These are phyloP conservation scores for Nannoperca obscura DNA, from an alignment of 2,797 vertebrate genomes.

Conservation along the genomic window DNA sequence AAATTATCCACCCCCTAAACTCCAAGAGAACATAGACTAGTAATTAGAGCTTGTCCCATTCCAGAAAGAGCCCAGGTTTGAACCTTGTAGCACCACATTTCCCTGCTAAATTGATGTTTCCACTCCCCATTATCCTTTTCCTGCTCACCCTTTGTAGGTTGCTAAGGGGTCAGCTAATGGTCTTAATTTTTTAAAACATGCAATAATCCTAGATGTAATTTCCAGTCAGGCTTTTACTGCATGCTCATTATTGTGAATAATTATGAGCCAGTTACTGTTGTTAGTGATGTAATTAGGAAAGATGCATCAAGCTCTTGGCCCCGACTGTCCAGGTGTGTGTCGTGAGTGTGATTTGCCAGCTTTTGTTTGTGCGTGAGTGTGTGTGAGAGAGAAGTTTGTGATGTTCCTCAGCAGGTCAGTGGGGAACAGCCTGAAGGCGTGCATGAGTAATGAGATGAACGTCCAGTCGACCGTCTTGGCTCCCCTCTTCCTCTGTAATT, in stretches of 20 bases:
- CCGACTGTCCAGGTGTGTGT: constrained; percentile 10
- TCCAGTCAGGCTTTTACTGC: not conserved
- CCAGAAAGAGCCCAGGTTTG: constrained; percentile 4
- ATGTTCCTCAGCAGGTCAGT: constrained; percentile 26
- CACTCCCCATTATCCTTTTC: not conserved
- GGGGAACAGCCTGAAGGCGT: constrained; percentile 39
- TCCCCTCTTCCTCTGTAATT: constrained; percentile 60
- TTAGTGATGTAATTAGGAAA: constrained; percentile 14
- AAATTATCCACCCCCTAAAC: not conserved
- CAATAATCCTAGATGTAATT: not conserved
- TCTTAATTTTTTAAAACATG: not conserved
- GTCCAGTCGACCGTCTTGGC: constrained; percentile 59
- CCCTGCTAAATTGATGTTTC: not conserved
- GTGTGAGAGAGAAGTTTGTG: constrained; percentile 15
- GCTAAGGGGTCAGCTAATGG: not conserved
- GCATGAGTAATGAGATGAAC: constrained; percentile 57
- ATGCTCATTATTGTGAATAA: constrained; percentile 4
- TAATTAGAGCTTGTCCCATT: constrained; percentile 5
- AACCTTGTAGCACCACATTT: not conserved
- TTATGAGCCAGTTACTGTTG: not conserved
- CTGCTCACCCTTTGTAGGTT: not conserved
- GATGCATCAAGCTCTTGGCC: not conserved
- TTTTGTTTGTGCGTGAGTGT: constrained; percentile 19
- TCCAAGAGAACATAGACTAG: not conserved
- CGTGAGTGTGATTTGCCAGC: not conserved